Evolutionary conservation across 2,888 invertebrate genomes (phyloP), one percentile per base, ranked within the genome.

Genomic region (Villa cingulata): DNA sequence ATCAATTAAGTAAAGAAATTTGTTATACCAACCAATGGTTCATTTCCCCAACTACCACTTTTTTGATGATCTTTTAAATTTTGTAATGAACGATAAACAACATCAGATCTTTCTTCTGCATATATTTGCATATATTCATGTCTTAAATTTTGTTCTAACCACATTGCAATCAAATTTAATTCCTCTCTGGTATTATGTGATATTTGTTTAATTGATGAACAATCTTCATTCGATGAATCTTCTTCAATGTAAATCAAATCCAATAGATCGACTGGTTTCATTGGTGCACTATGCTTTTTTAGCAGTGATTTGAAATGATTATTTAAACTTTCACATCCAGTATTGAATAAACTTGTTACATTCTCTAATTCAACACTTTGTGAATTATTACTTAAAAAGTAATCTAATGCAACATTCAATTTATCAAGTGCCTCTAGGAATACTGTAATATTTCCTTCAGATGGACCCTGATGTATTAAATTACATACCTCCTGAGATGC

Each of bases 361-460:
- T 94, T 94, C 62, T 91, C 88, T 46, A 95, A 68, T 68, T 96
- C 95, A 20, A 91, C 87, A 65, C 91, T 91, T 60, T 89, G 88
- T 1, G 90, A 86, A 65, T 92, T 94, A 62, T 92, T 86, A 58
- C 86, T 85, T 59, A 89, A 82, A 68, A 96, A 96, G 66, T 94
- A 96, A 43, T 81, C 81, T 62, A 88, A 85, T 3, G 95, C 94
- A 56, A 83, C 83, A 41, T 88, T 80, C 37, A 96, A 70, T 57
- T 85, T 82, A 59, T 86, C 86, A 68, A 95, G 76, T 3, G 90
- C 86, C 65, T 85, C 77, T 17, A 80, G 70, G 39, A 79, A 71
- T 1, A 76, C 69, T 20, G 76, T 76, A 1, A 78, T 74, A 43
- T 76, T 75, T 3, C 77, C 71, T 5, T 76, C 76, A 27, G 80